Conservation (phyloP, 2,113 vertebrate species). For the Platanista minor region DNA sequence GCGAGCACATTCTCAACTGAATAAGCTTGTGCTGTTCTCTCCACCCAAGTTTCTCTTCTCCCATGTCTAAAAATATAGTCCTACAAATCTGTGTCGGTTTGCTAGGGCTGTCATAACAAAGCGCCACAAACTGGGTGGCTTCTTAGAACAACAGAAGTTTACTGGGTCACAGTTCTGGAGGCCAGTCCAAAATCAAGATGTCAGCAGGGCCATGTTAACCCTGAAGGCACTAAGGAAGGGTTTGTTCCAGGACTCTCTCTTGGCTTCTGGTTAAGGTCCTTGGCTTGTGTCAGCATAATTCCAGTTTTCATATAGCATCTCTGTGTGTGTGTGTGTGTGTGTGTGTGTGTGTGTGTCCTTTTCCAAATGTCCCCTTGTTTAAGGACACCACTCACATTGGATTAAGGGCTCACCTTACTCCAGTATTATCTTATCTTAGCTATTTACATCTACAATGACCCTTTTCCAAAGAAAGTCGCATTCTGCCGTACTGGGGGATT, state of each 20-base stretch:
- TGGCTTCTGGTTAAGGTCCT: not conserved
- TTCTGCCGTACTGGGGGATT: not conserved
- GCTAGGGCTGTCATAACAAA: not conserved
- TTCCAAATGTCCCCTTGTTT: not conserved
- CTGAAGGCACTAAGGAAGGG: not conserved
- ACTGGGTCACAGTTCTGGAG: not conserved
- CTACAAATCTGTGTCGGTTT: not conserved
- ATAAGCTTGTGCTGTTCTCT: not conserved
- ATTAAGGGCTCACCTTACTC: not conserved
- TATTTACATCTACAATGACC: not conserved
- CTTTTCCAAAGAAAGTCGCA: not conserved
- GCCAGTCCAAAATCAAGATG: not conserved
- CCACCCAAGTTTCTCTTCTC: not conserved
- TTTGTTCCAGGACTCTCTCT: not conserved
- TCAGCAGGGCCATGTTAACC: no score
- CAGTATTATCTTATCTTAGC: not conserved
- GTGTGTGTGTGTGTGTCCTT: not conserved
- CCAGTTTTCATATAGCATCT: not conserved
- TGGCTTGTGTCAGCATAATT: not conserved
- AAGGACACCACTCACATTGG: not conserved
- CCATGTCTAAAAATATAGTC: not conserved
- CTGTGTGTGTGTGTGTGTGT: not conserved
- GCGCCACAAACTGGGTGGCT: not conserved
- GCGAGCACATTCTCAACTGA: not conserved
- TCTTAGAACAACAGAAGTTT: not conserved